A percentile compares a stretch with the other conserved stretches of the same genome.
Conservation (phyloP, 2,113 vertebrate genomes). For the Sebastes schlegelii region DNA sequence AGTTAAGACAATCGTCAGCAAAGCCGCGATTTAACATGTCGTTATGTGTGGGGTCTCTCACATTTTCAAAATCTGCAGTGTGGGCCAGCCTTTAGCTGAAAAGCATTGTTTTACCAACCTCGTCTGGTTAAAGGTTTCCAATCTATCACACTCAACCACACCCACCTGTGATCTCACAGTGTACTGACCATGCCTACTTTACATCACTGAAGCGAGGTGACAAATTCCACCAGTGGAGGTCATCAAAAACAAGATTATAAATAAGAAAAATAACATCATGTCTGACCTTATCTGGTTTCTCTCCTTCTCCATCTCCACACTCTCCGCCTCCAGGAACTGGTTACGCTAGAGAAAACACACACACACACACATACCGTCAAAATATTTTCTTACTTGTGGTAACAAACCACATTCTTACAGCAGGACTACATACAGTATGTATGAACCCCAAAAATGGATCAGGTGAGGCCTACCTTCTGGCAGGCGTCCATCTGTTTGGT, state of each 20-base stretch:
- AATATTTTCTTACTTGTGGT: not conserved
- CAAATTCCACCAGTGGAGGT: not conserved
- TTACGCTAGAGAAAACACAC: constrained; percentile 77
- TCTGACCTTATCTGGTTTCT: constrained; percentile 84
- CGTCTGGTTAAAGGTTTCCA: not conserved
- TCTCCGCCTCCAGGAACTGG: constrained; percentile 86
- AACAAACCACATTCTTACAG: not conserved
- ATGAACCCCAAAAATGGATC: not conserved
- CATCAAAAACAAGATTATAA: too few relatives aligned
- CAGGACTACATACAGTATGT: not conserved
- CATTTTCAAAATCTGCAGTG: too few relatives aligned
- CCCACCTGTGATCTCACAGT: not conserved
- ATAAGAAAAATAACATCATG: not conserved
- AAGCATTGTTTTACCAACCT: not conserved
- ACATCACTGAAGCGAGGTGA: not conserved
- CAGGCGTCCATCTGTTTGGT: constrained; percentile 80
- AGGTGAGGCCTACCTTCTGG: constrained; percentile 72
- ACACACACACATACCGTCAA: not conserved
- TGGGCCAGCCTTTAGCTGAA: not conserved
- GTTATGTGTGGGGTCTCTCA: too few relatives aligned
- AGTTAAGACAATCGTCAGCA: too few relatives aligned
- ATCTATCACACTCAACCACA: not conserved
- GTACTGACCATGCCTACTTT: not conserved
- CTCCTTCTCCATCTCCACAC: constrained; percentile 85
- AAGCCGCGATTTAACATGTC: too few relatives aligned